These are phyloP conservation scores for Drosophila subquinaria DNA, from an alignment of 2,888 invertebrate species.

Conservation along the genomic window DNA sequence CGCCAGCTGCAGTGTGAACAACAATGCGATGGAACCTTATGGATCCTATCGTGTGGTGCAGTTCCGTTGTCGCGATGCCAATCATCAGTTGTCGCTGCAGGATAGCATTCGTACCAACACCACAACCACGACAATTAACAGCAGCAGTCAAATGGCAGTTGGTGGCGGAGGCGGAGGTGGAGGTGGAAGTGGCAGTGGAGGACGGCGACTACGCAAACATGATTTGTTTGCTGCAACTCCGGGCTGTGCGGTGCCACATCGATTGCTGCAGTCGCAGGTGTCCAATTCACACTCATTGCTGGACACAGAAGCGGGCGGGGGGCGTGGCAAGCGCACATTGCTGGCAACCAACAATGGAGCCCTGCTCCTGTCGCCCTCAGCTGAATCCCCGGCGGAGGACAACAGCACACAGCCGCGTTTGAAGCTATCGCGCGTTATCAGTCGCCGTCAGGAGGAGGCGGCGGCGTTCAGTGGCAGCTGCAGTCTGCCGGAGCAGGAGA, in stretches of 20 bases:
- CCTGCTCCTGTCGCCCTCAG: conserved; percentile 50
- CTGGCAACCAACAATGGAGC: conserved; percentile 70
- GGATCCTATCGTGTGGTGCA: conserved; percentile 83
- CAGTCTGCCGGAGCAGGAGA: conserved; percentile 65
- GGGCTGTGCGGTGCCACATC: conserved; percentile 67
- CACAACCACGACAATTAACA: conserved; percentile 79
- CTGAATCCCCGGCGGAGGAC: conserved; percentile 17
- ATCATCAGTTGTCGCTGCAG: conserved; percentile 84
- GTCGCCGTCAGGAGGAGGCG: conserved; percentile 66
- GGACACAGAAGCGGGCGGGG: conserved; percentile 69
- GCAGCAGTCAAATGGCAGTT: conserved; percentile 48
- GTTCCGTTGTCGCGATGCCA: conserved; percentile 84
- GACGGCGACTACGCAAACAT: conserved; percentile 70
- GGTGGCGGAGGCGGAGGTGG: conserved; percentile 29
- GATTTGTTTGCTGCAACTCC: conserved; percentile 65
- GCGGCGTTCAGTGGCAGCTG: conserved; percentile 60
- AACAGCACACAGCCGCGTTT: conserved; percentile 58
- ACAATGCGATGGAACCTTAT: conserved; percentile 83
- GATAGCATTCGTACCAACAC: conserved; percentile 84
- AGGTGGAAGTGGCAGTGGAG: conserved; percentile 20
- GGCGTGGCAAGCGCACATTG: conserved; percentile 72
- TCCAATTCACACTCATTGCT: conserved; percentile 73
- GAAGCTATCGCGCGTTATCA: conserved; percentile 81
- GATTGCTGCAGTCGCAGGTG: conserved; percentile 79
- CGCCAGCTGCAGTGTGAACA: conserved; percentile 85